These are phyloP conservation scores for Chymomyza costata DNA, from an alignment of 1,140 invertebrate species.

Conservation along the genomic window DNA sequence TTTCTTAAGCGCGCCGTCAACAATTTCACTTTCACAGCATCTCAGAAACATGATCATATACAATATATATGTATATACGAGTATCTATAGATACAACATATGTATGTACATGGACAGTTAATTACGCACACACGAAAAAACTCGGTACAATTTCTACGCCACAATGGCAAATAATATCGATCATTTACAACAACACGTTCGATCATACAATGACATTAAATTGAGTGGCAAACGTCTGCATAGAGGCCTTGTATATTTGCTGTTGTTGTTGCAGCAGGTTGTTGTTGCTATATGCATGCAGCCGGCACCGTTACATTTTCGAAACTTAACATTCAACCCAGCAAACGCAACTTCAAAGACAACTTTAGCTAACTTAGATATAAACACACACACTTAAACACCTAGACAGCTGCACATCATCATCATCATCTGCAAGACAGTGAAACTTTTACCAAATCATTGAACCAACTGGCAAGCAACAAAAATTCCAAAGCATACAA, in stretches of 20 bases:
- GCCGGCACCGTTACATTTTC: slow-evolving; percentile 55
- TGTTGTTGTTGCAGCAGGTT: slow-evolving; percentile 10
- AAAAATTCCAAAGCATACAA: slow-evolving; percentile 37
- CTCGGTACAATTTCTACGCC: slow-evolving; percentile 57
- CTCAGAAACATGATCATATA: slow-evolving; percentile 21
- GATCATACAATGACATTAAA: slow-evolving; percentile 44
- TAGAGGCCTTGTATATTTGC: too few species aligned
- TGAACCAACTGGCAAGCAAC: slow-evolving; percentile 33
- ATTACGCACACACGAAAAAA: slow-evolving; percentile 44
- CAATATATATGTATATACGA: slow-evolving; percentile 8
- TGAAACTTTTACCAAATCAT: slow-evolving; percentile 42
- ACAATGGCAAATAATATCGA: slow-evolving; percentile 70
- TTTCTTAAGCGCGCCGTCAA: slow-evolving; percentile 40
- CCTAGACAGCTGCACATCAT: neutral
- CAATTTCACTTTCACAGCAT: slow-evolving; percentile 70
- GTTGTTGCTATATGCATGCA: slow-evolving; percentile 15
- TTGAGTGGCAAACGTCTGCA: slow-evolving; percentile 36
- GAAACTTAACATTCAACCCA: slow-evolving; percentile 33
- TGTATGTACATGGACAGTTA: slow-evolving; percentile 58
- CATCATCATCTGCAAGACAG: slow-evolving; percentile 37
- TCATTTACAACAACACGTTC: slow-evolving; percentile 51
- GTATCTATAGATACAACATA: slow-evolving; percentile 46
- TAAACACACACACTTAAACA: slow-evolving; percentile 18
- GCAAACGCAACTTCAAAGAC: slow-evolving; percentile 19
- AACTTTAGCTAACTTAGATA: too few species aligned